Base-by-base conservation (phyloP, 1,140 invertebrate species). In the Chymomyza costata region DNA sequence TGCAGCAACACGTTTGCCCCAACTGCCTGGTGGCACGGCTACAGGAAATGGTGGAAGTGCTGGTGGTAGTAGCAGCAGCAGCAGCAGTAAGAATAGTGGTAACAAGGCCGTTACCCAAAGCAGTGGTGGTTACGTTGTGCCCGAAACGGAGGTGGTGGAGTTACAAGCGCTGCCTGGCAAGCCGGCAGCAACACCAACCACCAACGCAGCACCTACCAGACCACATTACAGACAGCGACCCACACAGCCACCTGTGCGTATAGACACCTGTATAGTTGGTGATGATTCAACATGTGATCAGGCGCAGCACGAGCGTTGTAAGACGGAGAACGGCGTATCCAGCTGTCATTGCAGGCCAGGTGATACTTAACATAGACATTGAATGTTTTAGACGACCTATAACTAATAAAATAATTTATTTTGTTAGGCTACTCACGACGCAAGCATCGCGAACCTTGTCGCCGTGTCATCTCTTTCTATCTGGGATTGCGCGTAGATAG, bases 261-360 rank as follows among this genome's bases (percentile, higher is more conserved):
- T 97, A 48, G 95, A 97, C 83, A 97, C 95, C 6, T 97, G 95
- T 69, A 97, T 97, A 16, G 95, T 97, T 1, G 95, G 95, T 1
- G 95, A 97, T 63, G 93, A 95, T 63, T 92, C 93, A n/a, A 97
- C 95, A 0, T 97, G 95, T 68, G 94, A 96, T 71, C 88, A 90
- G 37, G 91, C 92, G 15, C 92, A 95, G 83, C 93, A 95, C 73
- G 95, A 97, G 78, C 90, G 91, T 37, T 97, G 95, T 83, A 90
- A 91, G 52, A 97, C 94, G 0, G 93, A 97, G 86, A 89, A 89
- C 54, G 95, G 95, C 2, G 95, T 97, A n/a, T 96, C 94, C 6
- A 94, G 94, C 44, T 97, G 96, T 80, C 92, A 94, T 56, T 97
- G 96, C 80, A 88, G 94, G 52, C 93, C 93, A 50, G 90, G 89